Evolutionary conservation across 2,113 vertebrate species (phyloP).

Genomic region (Oxyruncus cristatus): DNA sequence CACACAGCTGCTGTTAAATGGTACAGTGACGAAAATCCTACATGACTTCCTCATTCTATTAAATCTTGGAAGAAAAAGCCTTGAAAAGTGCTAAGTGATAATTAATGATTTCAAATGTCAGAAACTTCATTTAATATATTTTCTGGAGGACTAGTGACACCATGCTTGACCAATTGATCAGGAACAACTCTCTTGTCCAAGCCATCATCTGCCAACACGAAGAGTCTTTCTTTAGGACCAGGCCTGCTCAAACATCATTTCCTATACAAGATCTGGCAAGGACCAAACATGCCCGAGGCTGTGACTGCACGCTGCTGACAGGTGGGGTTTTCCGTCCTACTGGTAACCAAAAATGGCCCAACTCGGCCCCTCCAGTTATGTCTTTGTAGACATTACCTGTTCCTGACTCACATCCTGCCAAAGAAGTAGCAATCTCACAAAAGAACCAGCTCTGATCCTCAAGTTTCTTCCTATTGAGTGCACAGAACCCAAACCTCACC

Average conservation of each 20-base stretch:
- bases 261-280: not conserved
- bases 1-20: not conserved
- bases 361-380: not conserved
- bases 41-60: not conserved
- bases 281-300: fast-evolving
- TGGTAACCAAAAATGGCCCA: not conserved
- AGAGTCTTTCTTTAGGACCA: not conserved
- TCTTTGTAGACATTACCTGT: not conserved
- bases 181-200: not conserved
- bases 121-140: not conserved
- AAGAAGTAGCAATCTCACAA: not conserved
- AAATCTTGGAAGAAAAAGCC: not conserved
- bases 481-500: not conserved
- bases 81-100: not conserved
- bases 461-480: not conserved
- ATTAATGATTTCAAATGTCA: slow-evolving; percentile 17
- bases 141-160: not conserved
- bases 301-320: not conserved
- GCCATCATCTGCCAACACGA: not conserved
- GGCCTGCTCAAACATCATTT: not conserved
- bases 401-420: slow-evolving; percentile 19
- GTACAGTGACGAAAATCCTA: not conserved
- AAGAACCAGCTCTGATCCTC: not conserved
- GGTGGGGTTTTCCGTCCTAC: not conserved
- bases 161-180: not conserved